phyloP scores from a whole-genome alignment of 64 coral and sea anemone genomes.

The Montipora capricornis region DNA sequence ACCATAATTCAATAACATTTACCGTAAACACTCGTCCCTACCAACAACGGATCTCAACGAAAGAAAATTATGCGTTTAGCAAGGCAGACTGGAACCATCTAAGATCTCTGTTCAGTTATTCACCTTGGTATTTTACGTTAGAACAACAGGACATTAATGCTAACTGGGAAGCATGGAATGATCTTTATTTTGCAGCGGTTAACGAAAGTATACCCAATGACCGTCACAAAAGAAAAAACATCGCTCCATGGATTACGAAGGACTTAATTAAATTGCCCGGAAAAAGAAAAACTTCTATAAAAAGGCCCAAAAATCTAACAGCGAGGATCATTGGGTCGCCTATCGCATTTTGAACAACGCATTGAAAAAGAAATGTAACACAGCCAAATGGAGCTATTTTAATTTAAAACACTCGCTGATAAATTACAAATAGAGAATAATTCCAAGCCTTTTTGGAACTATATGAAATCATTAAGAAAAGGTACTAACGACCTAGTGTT shows the following conservation, averaged over 20 bases:
- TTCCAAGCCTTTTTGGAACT: no score
- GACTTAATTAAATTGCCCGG: constrained; percentile 27
- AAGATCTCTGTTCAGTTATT: not conserved
- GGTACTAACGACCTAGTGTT: no score
- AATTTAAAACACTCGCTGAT: not conserved
- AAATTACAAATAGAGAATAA: no score
- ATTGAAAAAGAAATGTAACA: not conserved
- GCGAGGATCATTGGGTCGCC: not conserved
- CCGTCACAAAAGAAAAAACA: not conserved
- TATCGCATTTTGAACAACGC: not conserved
- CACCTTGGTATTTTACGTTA: not conserved
- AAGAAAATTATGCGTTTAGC: not conserved
- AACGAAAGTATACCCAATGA: constrained; percentile 24
- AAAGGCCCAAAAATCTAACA: no score
- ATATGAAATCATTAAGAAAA: no score
- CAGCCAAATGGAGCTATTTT: not conserved
- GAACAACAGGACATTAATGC: not conserved
- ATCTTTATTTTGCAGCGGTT: not conserved
- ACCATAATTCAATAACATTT: constrained; percentile 54
- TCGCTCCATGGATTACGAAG: constrained; percentile 33
- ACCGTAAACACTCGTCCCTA: not conserved
- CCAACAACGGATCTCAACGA: not conserved
- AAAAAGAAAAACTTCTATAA: not conserved
- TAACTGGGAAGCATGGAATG: constrained; percentile 33
- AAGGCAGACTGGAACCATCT: constrained; percentile 36